Conservation (phyloP, 2,113 vertebrate species). For the cat (Felis catus) region DNA sequence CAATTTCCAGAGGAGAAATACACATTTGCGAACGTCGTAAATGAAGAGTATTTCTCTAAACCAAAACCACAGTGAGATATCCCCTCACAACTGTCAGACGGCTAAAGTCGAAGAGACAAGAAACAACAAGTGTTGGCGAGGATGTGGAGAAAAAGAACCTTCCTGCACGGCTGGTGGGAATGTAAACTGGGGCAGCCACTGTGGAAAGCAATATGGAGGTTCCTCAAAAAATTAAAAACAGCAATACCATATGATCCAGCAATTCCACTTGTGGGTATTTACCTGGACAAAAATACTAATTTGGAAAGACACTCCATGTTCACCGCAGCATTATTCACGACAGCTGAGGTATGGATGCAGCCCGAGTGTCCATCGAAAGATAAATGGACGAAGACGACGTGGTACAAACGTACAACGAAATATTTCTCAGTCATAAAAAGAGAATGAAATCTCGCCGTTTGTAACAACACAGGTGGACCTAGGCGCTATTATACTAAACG, state of each 20-base stretch:
- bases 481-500: background rate
- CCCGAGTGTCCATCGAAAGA: background rate
- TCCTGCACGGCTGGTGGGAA: background rate
- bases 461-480: background rate
- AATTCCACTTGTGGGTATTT: background rate
- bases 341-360: background rate
- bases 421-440: background rate
- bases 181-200: rapidly evolving
- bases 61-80: background rate
- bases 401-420: background rate
- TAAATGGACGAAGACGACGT: background rate
- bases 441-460: background rate
- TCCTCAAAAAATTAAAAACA: background rate
- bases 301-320: background rate
- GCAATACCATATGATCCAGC: background rate
- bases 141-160: background rate
- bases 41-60: background rate
- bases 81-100: background rate
- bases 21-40: background rate
- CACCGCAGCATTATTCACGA: background rate
- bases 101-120: background rate
- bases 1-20: background rate
- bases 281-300: background rate
- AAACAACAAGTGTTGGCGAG: background rate
- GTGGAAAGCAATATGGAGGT: background rate